These are phyloP conservation scores for Alectura lathami DNA, from an alignment of 2,113 vertebrate species.

Conservation along the genomic window DNA sequence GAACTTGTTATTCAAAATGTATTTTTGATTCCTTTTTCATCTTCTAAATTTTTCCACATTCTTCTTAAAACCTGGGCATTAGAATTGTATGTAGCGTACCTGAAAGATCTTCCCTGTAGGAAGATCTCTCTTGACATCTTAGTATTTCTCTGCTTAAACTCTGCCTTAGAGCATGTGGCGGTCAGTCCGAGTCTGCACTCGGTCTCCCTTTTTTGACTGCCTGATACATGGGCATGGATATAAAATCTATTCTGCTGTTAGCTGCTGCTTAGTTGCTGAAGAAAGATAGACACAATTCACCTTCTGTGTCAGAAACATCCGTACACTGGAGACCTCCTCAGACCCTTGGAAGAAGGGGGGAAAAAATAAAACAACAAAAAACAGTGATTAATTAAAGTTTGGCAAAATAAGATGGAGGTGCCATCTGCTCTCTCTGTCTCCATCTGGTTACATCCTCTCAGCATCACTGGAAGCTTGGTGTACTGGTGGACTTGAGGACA, in stretches of 20 bases:
- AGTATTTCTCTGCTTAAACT: background rate
- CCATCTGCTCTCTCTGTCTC: background rate
- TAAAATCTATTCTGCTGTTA: background rate
- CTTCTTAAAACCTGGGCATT: background rate
- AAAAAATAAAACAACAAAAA: background rate
- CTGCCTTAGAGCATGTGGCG: background rate
- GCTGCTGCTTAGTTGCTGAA: background rate
- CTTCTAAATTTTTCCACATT: fast-evolving
- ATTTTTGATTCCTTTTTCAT: background rate
- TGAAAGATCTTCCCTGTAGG: background rate
- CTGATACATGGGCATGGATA: background rate
- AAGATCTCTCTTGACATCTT: background rate
- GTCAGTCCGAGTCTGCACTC: background rate
- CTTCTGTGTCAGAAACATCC: background rate
- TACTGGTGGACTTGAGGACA: background rate
- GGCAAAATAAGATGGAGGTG: background rate
- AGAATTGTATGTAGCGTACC: background rate
- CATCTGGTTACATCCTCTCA: background rate
- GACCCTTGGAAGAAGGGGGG: background rate
- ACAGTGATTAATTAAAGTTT: background rate
- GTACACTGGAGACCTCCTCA: background rate
- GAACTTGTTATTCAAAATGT: background rate
- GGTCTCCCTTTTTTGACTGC: background rate
- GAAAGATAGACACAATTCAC: background rate
- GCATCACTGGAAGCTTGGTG: background rate